Evolutionary conservation across 1,140 invertebrate genomes (phyloP).

Genomic region (Papilio aristodemus): DNA sequence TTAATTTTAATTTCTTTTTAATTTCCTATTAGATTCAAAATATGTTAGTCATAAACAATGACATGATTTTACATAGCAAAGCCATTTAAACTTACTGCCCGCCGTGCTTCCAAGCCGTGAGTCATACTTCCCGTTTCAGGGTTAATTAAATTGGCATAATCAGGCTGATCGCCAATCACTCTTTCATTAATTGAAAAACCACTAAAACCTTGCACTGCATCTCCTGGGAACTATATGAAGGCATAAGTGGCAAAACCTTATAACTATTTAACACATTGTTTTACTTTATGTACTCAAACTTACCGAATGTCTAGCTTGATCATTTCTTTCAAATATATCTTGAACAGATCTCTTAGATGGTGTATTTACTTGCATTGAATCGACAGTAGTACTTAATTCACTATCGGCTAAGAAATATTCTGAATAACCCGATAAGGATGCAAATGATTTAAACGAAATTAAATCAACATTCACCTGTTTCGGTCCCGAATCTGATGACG

Average conservation of each 20-base stretch:
- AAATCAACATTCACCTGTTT: slow-evolving; percentile 24
- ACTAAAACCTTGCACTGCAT: slow-evolving; percentile 59
- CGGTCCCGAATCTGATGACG: slow-evolving; percentile 19
- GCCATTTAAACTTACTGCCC: slow-evolving; percentile 48
- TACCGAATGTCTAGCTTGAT: slow-evolving; percentile 41
- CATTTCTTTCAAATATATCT: slow-evolving; percentile 64
- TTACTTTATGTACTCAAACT: slow-evolving; percentile 24
- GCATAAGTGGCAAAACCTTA: not conserved
- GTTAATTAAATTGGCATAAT: slow-evolving; percentile 56
- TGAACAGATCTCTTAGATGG: slow-evolving; percentile 45
- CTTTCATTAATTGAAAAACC: slow-evolving; percentile 61
- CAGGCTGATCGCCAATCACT: slow-evolving; percentile 51
- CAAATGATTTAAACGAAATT: slow-evolving; percentile 51
- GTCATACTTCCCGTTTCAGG: slow-evolving; percentile 61
- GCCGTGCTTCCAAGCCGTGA: slow-evolving; percentile 45
- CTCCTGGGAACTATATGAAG: slow-evolving; percentile 7
- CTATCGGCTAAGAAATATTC: slow-evolving; percentile 59
- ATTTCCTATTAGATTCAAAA: not conserved
- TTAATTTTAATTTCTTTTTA: too few species aligned
- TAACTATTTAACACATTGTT: not conserved
- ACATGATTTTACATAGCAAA: not conserved
- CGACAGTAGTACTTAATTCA: slow-evolving; percentile 42
- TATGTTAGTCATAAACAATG: not conserved
- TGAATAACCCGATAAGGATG: slow-evolving; percentile 53
- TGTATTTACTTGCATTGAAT: slow-evolving; percentile 33